phyloP scores from a whole-genome alignment of 2,797 vertebrate species.

The Nasua narica region DNA sequence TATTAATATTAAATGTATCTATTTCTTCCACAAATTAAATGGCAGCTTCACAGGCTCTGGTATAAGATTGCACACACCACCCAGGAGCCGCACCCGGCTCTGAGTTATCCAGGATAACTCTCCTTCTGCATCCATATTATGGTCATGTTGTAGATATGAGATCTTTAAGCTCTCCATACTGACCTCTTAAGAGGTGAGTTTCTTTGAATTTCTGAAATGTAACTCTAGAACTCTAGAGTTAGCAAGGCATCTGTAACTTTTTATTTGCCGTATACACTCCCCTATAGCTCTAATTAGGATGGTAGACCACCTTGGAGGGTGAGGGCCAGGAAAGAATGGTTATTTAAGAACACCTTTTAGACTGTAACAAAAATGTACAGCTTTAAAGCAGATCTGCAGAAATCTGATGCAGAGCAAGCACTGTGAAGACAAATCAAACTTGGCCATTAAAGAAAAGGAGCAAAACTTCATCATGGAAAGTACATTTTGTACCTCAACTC shows the following conservation, averaged over 20 bases:
- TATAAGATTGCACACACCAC: constrained; percentile 29
- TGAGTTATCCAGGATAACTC: not conserved
- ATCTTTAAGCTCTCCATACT: constrained; percentile 58
- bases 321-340: constrained; percentile 28
- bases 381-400: constrained; percentile 58
- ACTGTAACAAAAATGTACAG: constrained; percentile 57
- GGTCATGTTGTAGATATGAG: constrained; percentile 65
- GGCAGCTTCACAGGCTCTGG: not conserved
- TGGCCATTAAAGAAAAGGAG: constrained; percentile 43
- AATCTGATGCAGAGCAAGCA: constrained; percentile 47
- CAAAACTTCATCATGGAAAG: constrained; percentile 26
- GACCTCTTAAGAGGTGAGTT: constrained; percentile 70
- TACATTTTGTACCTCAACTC: constrained; percentile 54
- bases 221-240: constrained; percentile 76
- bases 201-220: constrained; percentile 79
- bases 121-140: not conserved
- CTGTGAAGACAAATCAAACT: constrained; percentile 49
- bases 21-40: constrained; percentile 55
- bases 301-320: constrained; percentile 79
- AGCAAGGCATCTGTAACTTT: constrained; percentile 65
- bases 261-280: constrained; percentile 78
- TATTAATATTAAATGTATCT: constrained; percentile 29
- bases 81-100: not conserved
- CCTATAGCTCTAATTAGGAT: constrained; percentile 75
- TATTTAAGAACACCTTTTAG: constrained; percentile 57